Evolutionary conservation across 2,113 vertebrate species (phyloP), one percentile per base, ranked within the genome.

Genomic region (Oryzias melastigma): DNA sequence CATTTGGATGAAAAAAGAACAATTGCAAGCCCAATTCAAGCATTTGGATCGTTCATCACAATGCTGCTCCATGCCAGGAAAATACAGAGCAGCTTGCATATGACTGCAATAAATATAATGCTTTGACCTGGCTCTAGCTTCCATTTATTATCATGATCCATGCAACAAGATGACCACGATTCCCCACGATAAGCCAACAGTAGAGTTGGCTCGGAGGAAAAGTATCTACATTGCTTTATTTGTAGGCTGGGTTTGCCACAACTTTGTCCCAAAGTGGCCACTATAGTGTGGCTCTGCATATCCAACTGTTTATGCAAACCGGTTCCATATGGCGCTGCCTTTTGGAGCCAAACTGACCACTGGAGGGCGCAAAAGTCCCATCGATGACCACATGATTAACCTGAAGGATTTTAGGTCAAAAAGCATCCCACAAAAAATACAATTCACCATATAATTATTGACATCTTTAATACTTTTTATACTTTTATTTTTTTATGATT

Each of bases 241-340:
- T 85, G 75, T 84, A 75, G 48, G 58, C 41, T 55, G 70, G 73
- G 75, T 75, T 63, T 79, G 84, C 80, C 85, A 85, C 88, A 85
- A 72, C 81, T 83, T 87, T 82, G 87, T 82, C 85, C 87, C 89
- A 87, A 83, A 85, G 77, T 80, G 79, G 61, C 64, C 64, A 66
- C 64, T 81, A 81, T 81, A 78, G 73, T 83, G 71, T 75, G 79
- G 85, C 65, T 60, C 53, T 85, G 83, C 61, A 70, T 65, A 74
- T 79, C 79, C 78, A 82, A 90, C 88, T 82, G 14, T 90, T 88
- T 69, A 57, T 71, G 70, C 75, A 85, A 89, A 89, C 82, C 69
- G 69, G 56, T 80, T 91, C 79, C 83, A 76, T 71, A 85, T 91
- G 87, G 70, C 67, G 42, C 15, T n/a, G 25, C 35, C 5, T 42